Base-by-base conservation (phyloP, 2,797 vertebrate species). In the Sphenodon punctatus region DNA sequence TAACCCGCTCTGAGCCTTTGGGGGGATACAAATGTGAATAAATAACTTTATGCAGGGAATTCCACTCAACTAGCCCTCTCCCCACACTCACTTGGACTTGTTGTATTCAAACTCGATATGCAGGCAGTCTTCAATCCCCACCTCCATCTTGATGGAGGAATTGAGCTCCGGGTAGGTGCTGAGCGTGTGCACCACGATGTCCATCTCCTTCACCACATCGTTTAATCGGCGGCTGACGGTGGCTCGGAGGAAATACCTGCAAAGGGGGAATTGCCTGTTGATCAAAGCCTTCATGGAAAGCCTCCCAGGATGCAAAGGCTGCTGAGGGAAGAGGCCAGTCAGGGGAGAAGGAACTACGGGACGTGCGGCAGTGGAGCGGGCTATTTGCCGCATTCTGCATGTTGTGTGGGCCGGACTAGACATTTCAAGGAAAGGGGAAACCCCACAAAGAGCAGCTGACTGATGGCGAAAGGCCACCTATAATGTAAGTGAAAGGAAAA, bases 101-200 rank as follows among this genome's bases (percentile, higher is more conserved):
- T 99, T 99, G 88, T 99, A 99, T 93, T 99, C 99, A 34, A 99
- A 99, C 93, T 99, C 99, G 39, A 99, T 99, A 95, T 99, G 99
- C 74, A 99, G 97, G 87, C 99, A 99, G 80, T 99, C 99, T 90
- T 99, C 99, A 1, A 99, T 99, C 39, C 99, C 99, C 58, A 99
- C 99, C 91, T 99, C 99, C 99, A 99, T 99, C 93, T 98, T 99
- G 84, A 99, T 99, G 71, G 98, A 99, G 16, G 98, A 99, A 95
- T 99, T 99, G 90, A 99, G 96, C 89, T 99, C 99, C 0, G 99
- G 98, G 90, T 99, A 99, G 0, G 99, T 98, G 95, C 98, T 98
- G 71, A 99, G 92, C 0, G 98, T 99, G 91, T 99, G 98, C 51
- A 99, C 99, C 0, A 99, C 98, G 3, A 99, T 98, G 88, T 99